Evolutionary conservation across 92 coral and sea anemone genomes (phyloP), one percentile per base, ranked within the genome.

Genomic region (Muricea muricata): DNA sequence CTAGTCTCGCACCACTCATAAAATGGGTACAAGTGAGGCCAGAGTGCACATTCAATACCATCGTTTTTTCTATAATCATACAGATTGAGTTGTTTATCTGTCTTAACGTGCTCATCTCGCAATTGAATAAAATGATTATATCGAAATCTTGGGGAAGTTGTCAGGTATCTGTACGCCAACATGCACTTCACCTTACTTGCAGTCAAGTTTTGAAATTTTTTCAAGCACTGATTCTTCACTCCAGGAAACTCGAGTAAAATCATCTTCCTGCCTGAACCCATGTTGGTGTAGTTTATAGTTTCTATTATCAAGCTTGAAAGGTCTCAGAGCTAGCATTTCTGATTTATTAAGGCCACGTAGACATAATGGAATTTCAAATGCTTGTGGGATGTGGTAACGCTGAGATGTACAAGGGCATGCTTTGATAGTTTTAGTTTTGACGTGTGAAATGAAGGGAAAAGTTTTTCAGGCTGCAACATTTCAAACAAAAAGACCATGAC

Each of bases 151-250:
- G 4, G 0, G 1, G 11, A 12, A 0, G 41, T 12, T 61, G 83
- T 73, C n/a, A 87, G 26, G 32, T 40, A 81, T 7, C 54, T 26
- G 54, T 81, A 87, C 0, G 90, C 87, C 13, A 6, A 31, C 63
- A 17, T 20, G 78, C 78, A 78, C 32, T 78, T 77, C 20, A 18
- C 5, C 9, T 29, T 12, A 1, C 26, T 30, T n/a, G 4, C 7
- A 78, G 79, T 20, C 14, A 29, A 41, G 67, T 86, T 48, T 86
- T n/a, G n/a, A n/a, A n/a, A n/a, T n/a, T n/a, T n/a, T n/a, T n/a
- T n/a, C n/a, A n/a, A n/a, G n/a, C n/a, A 78, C 85, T 0, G 41
- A 24, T 1, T 41, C 55, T 0, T 78, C 4, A 0, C 70, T 23
- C 79, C 89, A 86, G 0, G 78, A 39, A 14, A 78, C 35, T 1